Base-by-base conservation (phyloP, 2,113 vertebrate genomes). In the Crypturellus undulatus region DNA sequence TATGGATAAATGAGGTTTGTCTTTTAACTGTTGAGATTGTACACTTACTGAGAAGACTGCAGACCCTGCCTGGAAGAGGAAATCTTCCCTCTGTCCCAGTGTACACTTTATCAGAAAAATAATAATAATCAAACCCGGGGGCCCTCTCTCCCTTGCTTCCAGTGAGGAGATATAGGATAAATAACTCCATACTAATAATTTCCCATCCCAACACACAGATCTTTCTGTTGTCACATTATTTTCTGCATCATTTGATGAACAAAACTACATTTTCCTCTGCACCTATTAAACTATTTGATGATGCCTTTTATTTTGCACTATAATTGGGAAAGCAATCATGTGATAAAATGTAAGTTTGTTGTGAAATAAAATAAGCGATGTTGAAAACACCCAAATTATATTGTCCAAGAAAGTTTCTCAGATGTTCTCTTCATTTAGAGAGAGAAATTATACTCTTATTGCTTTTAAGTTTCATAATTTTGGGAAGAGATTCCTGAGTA, bases 211-310 rank as follows among this genome's bases (percentile, higher is more conserved):
- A 72, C 62, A 75, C 71, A 62, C 36, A 70, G 83, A 60, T 59
- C 92, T 92, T 91, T 93, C 95, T 84, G 73, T 90, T 95, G 84
- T 97, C 94, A 96, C 47, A 0, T 97, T 98, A 98, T 98, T 98
- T 98, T 98, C 97, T 98, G 97, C 97, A 97, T 96, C 97, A 96
- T 97, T 98, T 97, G 94, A 95, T 96, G 95, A 97, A 95, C 92
- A 96, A 97, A 97, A 93, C 96, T 97, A 94, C 96, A 97, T 98
- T 98, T 97, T 97, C 95, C 60, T 96, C 88, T 91, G 97, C 94
- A 97, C 94, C 94, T 97, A 97, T 98, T 98, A 98, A 97, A 97
- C 78, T 97, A 97, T 96, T 97, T 98, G 97, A 98, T 97, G 96
- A 96, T 97, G 90, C 94, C 90, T 98, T 97, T 97, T 98, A 98